Base-by-base conservation (phyloP, 2,113 vertebrate genomes). In the Centropristis striata region DNA sequence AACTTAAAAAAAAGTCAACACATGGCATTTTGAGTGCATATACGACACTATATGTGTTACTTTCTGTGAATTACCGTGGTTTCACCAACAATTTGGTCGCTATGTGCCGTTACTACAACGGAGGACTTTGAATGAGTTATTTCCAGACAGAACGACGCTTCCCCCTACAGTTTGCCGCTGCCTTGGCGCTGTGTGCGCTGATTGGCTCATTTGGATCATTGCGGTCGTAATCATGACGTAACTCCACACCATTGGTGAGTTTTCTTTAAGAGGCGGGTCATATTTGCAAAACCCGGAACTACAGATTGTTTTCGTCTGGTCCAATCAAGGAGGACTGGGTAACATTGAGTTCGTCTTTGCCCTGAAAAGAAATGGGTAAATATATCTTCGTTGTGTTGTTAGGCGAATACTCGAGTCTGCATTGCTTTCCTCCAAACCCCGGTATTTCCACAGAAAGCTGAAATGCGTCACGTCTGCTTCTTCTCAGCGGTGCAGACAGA, bases 291-390 rank as follows among this genome's bases (percentile, higher is more conserved):
- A 91, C 85, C 86, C 94, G 95, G 95, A 95, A 95, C 76, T 89
- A 55, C 6, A 37, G 14, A 4, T 59, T 65, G 60, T 75, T 72
- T 76, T 61, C 32, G n/a, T 65, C 20, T 12, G 27, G 0, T 32
- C 32, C 32, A 32, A 32, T n/a, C 42, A 39, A 54, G 20, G 18
- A 61, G 32, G 51, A 44, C 15, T 25, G 46, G 3, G 2, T 32
- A 32, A 32, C 32, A 16, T 2, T 47, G 70, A 61, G 1, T 74
- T 72, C 61, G 8, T 9, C 2, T 37, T 66, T 42, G 27, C 15
- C 3, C 8, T 41, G 53, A 68, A 72, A 39, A 71, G 18, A 88
- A 81, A 95, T 94, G 92, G 94, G 95, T 95, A 94, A 95, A 80
- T 93, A 92, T 88, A 79, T 79, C 12, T 55, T 49, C 20, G 5